These are phyloP conservation scores for Ailuropoda melanoleuca DNA, from an alignment of 2,113 vertebrate genomes.

Conservation along the genomic window DNA sequence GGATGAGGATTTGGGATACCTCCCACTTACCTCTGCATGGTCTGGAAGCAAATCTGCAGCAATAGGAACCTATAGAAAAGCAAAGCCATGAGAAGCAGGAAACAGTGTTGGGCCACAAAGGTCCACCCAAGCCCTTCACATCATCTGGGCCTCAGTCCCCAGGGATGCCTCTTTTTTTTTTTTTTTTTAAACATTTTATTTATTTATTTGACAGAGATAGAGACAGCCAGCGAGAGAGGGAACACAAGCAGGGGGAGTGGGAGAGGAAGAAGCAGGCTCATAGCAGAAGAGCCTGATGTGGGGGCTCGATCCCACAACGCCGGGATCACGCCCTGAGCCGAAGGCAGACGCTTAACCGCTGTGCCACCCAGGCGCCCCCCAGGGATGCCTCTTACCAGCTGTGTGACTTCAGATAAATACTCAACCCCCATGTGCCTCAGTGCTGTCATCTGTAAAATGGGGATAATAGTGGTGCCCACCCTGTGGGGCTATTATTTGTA, in stretches of 20 bases:
- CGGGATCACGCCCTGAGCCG: too few species aligned
- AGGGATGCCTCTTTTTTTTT: background rate
- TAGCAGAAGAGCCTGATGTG: too few species aligned
- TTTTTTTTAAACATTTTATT: too few species aligned
- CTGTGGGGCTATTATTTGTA: background rate
- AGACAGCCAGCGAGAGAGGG: too few species aligned
- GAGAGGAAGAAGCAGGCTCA: too few species aligned
- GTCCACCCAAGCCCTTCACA: background rate
- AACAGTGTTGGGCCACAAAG: background rate
- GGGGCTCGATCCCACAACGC: too few species aligned
- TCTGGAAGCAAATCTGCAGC: background rate
- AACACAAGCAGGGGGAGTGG: too few species aligned
- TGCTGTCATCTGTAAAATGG: background rate
- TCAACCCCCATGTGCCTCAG: background rate
- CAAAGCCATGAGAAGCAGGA: background rate
- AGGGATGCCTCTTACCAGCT: background rate
- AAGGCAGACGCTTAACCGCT: too few species aligned
- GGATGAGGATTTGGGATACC: background rate
- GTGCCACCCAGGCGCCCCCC: too few species aligned
- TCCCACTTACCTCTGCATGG: background rate
- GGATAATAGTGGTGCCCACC: background rate
- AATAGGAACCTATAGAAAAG: background rate
- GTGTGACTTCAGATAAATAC: background rate
- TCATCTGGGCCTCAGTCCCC: background rate
- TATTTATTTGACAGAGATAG: too few species aligned